Conservation (phyloP, 2,113 vertebrate species). For the Leptobrachium ailaonicum region DNA sequence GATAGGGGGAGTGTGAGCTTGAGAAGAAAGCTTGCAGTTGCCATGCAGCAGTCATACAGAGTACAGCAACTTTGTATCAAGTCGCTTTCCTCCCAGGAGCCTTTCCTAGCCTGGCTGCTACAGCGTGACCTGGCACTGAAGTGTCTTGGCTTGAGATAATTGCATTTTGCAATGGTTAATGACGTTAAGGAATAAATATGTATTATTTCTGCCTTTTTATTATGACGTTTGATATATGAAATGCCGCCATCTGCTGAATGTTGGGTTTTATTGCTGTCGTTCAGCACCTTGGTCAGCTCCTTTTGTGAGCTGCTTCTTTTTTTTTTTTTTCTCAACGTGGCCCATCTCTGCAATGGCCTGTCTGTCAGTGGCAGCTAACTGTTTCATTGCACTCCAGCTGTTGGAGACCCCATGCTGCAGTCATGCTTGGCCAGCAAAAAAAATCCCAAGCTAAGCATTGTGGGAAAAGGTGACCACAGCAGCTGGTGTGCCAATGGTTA, state of each 20-base stretch:
- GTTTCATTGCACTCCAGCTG: too few relatives aligned
- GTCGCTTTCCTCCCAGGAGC: constrained; percentile 9
- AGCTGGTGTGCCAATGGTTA: too few relatives aligned
- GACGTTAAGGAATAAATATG: constrained; percentile 34
- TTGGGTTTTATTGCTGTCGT: constrained; percentile 13
- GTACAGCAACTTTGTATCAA: constrained; percentile 44
- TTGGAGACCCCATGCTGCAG: too few relatives aligned
- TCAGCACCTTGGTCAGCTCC: constrained; percentile 6
- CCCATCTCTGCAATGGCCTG: too few relatives aligned
- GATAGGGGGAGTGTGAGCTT: too few relatives aligned
- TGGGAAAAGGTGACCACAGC: too few relatives aligned
- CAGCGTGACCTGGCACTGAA: neutral
- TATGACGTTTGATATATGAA: constrained; percentile 16
- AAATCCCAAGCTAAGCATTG: too few relatives aligned
- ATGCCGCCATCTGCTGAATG: constrained; percentile 59
- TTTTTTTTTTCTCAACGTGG: too few relatives aligned
- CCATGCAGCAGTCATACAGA: constrained; percentile 13
- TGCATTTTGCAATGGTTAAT: neutral
- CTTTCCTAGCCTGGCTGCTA: neutral
- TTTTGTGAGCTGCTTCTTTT: neutral
- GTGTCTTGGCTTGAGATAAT: constrained; percentile 11
- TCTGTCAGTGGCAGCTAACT: too few relatives aligned
- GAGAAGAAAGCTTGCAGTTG: constrained; percentile 4
- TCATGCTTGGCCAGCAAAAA: too few relatives aligned
- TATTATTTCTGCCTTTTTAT: constrained; percentile 22